Evolutionary conservation across 2,797 vertebrate genomes (phyloP).

Genomic region (Rallus crepitans): DNA sequence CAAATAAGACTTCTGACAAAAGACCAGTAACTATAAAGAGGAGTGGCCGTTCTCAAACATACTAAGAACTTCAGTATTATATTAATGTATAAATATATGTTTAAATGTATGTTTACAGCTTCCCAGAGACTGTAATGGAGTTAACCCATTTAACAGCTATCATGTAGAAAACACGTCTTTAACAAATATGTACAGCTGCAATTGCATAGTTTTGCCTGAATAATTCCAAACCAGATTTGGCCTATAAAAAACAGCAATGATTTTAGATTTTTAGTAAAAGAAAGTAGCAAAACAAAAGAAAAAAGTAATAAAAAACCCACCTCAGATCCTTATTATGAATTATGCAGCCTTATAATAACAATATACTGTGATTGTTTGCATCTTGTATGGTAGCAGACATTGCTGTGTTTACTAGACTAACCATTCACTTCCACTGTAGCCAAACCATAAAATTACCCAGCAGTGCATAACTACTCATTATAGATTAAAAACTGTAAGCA

Average conservation of each 20-base stretch:
- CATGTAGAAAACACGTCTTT: not conserved
- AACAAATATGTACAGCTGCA: not conserved
- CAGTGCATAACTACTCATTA: not conserved
- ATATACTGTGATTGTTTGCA: not conserved
- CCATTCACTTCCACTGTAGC: not conserved
- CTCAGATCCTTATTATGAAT: too few species aligned
- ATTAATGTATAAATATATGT: too few species aligned
- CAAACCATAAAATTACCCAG: not conserved
- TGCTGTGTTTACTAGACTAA: not conserved
- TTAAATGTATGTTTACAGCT: not conserved
- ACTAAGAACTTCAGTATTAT: not conserved
- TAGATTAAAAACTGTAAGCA: not conserved
- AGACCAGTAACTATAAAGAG: not conserved
- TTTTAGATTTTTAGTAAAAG: not conserved
- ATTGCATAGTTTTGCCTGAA: not conserved
- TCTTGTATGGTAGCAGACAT: not conserved
- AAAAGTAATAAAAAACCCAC: too few species aligned
- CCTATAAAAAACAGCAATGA: not conserved
- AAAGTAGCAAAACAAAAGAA: not conserved
- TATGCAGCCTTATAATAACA: not conserved
- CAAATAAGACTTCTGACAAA: not conserved
- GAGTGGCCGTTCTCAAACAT: not conserved
- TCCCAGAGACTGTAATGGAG: not conserved
- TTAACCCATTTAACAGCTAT: not conserved
- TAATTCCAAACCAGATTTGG: not conserved